Evolutionary conservation across 2,113 vertebrate genomes (phyloP), one percentile per base, ranked within the genome.

Genomic region (Gadus chalcogrammus): DNA sequence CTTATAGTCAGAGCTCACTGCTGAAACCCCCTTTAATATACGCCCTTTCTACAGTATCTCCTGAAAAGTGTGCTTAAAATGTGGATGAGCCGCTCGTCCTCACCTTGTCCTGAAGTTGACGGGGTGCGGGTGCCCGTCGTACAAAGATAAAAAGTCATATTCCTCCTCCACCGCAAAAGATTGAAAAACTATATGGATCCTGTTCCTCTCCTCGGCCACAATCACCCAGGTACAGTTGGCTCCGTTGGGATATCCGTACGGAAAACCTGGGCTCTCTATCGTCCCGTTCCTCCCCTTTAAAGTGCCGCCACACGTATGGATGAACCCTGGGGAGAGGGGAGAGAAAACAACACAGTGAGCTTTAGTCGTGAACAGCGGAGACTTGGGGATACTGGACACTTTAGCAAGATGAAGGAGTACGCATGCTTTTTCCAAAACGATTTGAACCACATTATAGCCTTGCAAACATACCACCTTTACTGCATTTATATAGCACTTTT

Each of bases 141-240:
- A 99, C 82, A 99, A 91, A 82, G 97, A 98, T 91, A 99, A 93
- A 94, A 98, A 98, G 91, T 99, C 97, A 70, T 98, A 99, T 92
- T 99, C 97, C 91, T 99, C 97, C 91, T 99, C 97, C 89, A 99
- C 92, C 73, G 97, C 97, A 78, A 99, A 99, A 85, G 96, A 98
- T 75, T 98, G 96, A 94, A 99, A 99, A 92, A 97, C 93, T 76
- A 98, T 94, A 89, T 99, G 97, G 91, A 99, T 98, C 90, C 97
- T 94, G 86, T 95, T 98, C 68, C 91, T 91, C 89, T 99, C 95
- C 88, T 96, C 95, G 58, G 96, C 95, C 88, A 97, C 93, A 89
- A 99, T 95, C 83, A 98, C 96, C 97, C 97, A 99, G 4, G 97
- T 99, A 90, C 97, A 99, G 86, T 99, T 99, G 18, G 97, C 97